Percentiles rank a stretch among this genome's conserved stretches.
These are phyloP conservation scores for Anguilla pacifica DNA, from an alignment of 2,797 vertebrate genomes.

Conservation along the genomic window DNA sequence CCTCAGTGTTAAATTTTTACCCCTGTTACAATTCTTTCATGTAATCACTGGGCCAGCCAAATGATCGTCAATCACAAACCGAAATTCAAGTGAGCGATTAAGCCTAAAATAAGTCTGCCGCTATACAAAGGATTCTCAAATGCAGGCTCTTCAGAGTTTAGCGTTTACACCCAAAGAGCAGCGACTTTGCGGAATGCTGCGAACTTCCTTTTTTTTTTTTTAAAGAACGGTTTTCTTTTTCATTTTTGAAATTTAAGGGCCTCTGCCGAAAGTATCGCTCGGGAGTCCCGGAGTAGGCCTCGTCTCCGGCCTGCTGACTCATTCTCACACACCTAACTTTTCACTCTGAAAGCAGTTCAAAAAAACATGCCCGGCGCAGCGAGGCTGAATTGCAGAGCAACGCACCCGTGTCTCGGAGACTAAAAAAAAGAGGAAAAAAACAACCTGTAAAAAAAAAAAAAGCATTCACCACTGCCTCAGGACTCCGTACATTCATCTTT, in stretches of 20 bases:
- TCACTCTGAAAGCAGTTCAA: conserved; percentile 15
- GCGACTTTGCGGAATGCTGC: conserved; percentile 27
- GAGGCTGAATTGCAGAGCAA: conserved; percentile 26
- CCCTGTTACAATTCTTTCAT: conserved; percentile 23
- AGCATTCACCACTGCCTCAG: conserved; percentile 22
- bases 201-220: conserved; percentile 4
- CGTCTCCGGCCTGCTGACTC: conserved; percentile 1
- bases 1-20: conserved; percentile 42
- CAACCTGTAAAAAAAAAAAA: background rate
- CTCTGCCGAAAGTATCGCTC: conserved; percentile 8
- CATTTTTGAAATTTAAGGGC: background rate
- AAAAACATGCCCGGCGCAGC: conserved; percentile 14
- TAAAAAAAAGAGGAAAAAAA: background rate
- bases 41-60: conserved; percentile 75
- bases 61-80: conserved; percentile 63
- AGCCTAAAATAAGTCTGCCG: conserved; percentile 35
- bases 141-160: conserved; percentile 2
- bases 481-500: conserved; percentile 58
- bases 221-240: background rate
- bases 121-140: conserved; percentile 39
- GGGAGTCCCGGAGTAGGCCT: background rate
- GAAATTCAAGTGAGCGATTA: conserved; percentile 43
- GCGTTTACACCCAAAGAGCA: background rate
- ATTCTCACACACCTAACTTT: conserved; percentile 23
- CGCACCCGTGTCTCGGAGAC: conserved; percentile 18